A percentile compares a stretch with the other conserved stretches of the same genome.
Conservation (phyloP, 2,888 invertebrate genomes). For the Apeira syringaria region DNA sequence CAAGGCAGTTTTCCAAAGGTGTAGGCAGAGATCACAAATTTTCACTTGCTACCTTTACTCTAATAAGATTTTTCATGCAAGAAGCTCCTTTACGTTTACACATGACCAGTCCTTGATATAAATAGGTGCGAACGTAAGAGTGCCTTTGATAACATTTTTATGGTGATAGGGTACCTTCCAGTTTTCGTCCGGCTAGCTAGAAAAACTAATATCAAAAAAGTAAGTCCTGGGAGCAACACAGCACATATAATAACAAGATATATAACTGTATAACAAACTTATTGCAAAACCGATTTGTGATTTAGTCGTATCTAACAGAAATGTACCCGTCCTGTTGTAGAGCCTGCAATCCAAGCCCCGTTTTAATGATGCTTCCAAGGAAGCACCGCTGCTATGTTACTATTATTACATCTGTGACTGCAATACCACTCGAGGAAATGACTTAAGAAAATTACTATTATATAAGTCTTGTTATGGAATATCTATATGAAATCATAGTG, state of each 20-base stretch:
- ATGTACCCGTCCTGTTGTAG: slow-evolving; percentile 48
- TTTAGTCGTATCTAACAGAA: slow-evolving; percentile 40
- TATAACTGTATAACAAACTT: slow-evolving; percentile 8
- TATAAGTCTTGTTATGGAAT: slow-evolving; percentile 38
- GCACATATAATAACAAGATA: neutral
- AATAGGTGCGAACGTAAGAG: no score
- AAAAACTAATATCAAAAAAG: no score
- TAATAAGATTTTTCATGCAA: no score
- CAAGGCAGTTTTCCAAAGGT: no score
- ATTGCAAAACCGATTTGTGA: slow-evolving; percentile 28
- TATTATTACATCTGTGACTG: slow-evolving; percentile 3
- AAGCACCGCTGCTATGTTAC: slow-evolving; percentile 45
- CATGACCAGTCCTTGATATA: no score
- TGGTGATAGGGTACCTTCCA: no score
- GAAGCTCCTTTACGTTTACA: no score
- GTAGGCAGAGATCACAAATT: no score
- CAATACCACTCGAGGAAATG: slow-evolving; percentile 56
- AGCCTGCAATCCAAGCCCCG: slow-evolving; percentile 67
- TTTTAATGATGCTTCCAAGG: slow-evolving; percentile 74
- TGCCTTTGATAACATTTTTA: no score
- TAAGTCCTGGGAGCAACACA: no score
- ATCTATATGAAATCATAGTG: slow-evolving; percentile 30
- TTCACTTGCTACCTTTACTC: no score
- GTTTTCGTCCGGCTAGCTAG: no score
- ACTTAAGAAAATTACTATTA: slow-evolving; percentile 68